These are phyloP conservation scores for Platygyra sinensis DNA, from an alignment of 64 coral and sea anemone genomes.

Conservation along the genomic window DNA sequence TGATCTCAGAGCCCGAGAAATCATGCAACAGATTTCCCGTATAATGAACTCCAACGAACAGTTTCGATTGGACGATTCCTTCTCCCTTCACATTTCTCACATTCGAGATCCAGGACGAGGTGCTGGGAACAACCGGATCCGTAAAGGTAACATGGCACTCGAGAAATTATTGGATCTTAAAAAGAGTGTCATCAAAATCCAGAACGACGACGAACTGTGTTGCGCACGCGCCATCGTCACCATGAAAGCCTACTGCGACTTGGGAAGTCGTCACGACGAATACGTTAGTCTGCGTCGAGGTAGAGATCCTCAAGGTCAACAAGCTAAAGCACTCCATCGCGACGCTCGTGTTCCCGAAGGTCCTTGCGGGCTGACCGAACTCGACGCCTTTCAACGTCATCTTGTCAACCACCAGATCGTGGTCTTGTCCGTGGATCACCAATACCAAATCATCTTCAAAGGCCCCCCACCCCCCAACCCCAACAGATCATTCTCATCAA, in stretches of 20 bases:
- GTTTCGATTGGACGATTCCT: background rate
- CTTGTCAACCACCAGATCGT: slow-evolving; percentile 47
- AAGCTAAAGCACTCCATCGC: slow-evolving; percentile 36
- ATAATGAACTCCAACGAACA: background rate
- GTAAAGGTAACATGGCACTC: too few species aligned
- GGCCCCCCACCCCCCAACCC: background rate
- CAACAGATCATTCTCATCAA: slow-evolving; percentile 40
- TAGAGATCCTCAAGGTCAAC: background rate
- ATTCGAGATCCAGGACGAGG: background rate
- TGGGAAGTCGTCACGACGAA: background rate
- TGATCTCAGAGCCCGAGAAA: background rate
- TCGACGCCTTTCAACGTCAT: slow-evolving; percentile 46
- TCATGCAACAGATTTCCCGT: background rate
- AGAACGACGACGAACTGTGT: slow-evolving; percentile 56
- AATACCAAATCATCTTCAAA: slow-evolving; percentile 41
- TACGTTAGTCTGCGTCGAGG: background rate
- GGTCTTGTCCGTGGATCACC: slow-evolving; percentile 44
- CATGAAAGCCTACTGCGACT: background rate
- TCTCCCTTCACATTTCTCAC: background rate
- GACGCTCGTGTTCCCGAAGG: slow-evolving; percentile 28
- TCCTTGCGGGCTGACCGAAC: slow-evolving; percentile 52
- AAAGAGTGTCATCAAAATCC: slow-evolving; percentile 17
- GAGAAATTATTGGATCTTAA: slow-evolving; percentile 15
- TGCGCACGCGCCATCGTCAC: slow-evolving; percentile 23
- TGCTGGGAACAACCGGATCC: too few species aligned